Conservation (phyloP, 2,113 vertebrate species). For the Chunga burmeisteri region DNA sequence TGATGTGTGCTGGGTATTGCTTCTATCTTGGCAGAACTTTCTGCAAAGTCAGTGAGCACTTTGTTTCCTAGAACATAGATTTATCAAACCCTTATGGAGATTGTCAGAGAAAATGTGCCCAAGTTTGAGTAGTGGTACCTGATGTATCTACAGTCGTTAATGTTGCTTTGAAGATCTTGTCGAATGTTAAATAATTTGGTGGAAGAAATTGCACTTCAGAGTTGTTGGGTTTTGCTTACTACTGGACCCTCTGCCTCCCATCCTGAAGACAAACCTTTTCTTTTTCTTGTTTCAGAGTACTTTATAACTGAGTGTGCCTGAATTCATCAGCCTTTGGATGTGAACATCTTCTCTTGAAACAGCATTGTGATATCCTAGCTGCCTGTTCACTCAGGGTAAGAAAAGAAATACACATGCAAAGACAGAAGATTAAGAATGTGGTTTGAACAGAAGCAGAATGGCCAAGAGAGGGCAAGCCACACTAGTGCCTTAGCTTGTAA, state of each 20-base stretch:
- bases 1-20: neutral
- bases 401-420: neutral
- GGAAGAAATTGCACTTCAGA: neutral
- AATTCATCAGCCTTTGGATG: conserved; percentile 2
- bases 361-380: neutral
- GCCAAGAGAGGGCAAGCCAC: neutral
- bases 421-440: neutral
- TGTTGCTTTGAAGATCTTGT: neutral
- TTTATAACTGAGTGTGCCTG: neutral
- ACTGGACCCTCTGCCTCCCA: neutral
- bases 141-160: neutral
- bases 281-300: conserved; percentile 21
- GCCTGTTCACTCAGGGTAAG: conserved; percentile 13
- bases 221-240: neutral
- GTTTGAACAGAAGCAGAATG: neutral
- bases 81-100: neutral
- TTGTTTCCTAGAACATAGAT: neutral
- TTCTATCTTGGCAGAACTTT: neutral
- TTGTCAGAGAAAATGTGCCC: neutral
- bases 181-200: neutral
- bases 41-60: neutral
- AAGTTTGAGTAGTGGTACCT: accelerated
- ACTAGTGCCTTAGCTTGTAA: neutral
- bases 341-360: neutral
- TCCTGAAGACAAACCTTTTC: neutral